Conservation (phyloP, 2,888 invertebrate species). For the Synergus gifuensis region DNA sequence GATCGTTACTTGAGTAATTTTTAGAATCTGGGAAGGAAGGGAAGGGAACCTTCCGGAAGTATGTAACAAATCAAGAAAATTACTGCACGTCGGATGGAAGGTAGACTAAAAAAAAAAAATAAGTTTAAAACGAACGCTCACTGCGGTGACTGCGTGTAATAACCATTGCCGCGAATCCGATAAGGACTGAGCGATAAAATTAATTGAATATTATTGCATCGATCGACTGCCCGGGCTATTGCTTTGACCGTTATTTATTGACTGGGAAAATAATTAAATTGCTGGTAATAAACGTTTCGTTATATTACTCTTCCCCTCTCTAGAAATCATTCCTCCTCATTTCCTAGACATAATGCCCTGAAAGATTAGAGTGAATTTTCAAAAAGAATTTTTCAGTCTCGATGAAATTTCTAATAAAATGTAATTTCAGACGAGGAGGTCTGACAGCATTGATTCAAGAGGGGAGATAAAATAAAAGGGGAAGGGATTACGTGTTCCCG, state of each 20-base stretch:
- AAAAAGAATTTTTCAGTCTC: neutral
- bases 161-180: constrained; percentile 47
- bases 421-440: neutral
- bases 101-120: neutral
- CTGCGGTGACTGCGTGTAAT: constrained; percentile 24
- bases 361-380: constrained; percentile 22
- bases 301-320: constrained; percentile 44
- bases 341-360: constrained; percentile 7
- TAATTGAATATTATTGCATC: constrained; percentile 52
- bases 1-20: neutral
- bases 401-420: constrained; percentile 6
- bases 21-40: neutral
- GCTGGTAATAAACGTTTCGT: constrained; percentile 46
- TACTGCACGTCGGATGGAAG: constrained; percentile 8
- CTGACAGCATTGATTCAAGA: constrained; percentile 19
- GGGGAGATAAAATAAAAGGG: constrained; percentile 32
- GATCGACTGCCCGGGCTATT: constrained; percentile 45
- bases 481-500: constrained; percentile 30
- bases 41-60: neutral
- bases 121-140: constrained; percentile 19
- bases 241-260: constrained; percentile 47
- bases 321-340: constrained; percentile 17
- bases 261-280: constrained; percentile 57
- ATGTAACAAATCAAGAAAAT: constrained; percentile 17
- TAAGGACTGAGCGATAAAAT: constrained; percentile 48